Percentiles rank a stretch among this genome's conserved stretches.
Conservation (phyloP, 2,797 vertebrate species). For the Fistularia commersonii region DNA sequence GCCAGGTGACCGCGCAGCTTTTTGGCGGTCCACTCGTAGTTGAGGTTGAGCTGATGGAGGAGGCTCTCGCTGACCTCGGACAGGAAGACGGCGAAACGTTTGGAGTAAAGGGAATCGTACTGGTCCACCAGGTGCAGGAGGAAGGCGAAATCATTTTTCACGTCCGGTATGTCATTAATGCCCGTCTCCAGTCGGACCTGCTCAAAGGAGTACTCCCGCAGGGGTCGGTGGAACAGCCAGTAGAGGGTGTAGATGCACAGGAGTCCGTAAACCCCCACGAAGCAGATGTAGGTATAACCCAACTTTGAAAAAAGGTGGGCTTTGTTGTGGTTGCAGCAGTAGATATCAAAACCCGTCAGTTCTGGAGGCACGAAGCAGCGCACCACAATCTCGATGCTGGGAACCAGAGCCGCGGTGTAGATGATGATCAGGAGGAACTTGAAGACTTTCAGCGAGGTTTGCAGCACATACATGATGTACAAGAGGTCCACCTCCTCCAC, state of each 20-base stretch:
- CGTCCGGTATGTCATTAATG: constrained; percentile 87
- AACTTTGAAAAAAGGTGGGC: constrained; percentile 89
- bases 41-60: constrained; percentile 87
- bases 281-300: constrained; percentile 85
- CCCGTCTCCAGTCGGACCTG: constrained; percentile 84
- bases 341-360: constrained; percentile 84
- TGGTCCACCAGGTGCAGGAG: constrained; percentile 89
- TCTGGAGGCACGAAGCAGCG: constrained; percentile 81
- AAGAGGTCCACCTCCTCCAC: constrained; percentile 87
- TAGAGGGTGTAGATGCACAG: constrained; percentile 87
- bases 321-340: constrained; percentile 89
- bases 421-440: constrained; percentile 83
- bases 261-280: constrained; percentile 83
- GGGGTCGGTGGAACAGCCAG: constrained; percentile 87
- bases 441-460: constrained; percentile 83
- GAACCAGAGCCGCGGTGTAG: constrained; percentile 79
- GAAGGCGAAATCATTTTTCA: constrained; percentile 91
- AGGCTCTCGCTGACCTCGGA: constrained; percentile 89
- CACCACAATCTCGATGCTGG: constrained; percentile 83
- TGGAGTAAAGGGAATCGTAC: constrained; percentile 87
- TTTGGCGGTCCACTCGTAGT: constrained; percentile 83
- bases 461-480: constrained; percentile 86
- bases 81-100: constrained; percentile 87
- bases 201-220: constrained; percentile 87
- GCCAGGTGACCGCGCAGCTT: constrained; percentile 80